Evolutionary conservation across 2,797 vertebrate genomes (phyloP), one percentile per base, ranked within the genome.

Genomic region (Bradypodion pumilum): DNA sequence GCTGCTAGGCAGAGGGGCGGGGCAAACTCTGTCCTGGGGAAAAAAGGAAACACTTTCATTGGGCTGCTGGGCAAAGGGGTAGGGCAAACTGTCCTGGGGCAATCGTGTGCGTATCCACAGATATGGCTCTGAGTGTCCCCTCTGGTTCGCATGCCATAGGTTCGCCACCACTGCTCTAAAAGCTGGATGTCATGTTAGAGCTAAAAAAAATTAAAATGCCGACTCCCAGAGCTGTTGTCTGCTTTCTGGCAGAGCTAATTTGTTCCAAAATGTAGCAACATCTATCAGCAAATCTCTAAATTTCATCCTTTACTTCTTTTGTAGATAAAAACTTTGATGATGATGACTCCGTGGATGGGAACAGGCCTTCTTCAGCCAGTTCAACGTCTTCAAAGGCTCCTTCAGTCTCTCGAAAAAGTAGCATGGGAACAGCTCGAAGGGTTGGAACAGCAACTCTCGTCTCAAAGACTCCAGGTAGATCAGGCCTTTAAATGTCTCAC

Each of bases 321-420:
- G 35, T 95, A 99, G 98, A 99, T 96, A 99, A 99, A 95, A 98
- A 98, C 94, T 99, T 99, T 95, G 98, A 99, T 80, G 98, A 99
- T 97, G 98, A 99, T 91, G 98, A 99, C 93, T 99, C 98, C 0
- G 96, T 99, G 95, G 98, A 99, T 80, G 98, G 98, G 90, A 98
- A 98, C 94, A 96, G 97, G 94, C 98, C 98, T 95, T 98, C 98
- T 91, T 99, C 98, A 86, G 98, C 98, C 83, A 97, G 96, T 89
- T 96, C 98, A 2, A 90, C 95, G 0, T 98, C 98, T 56, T 98
- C 98, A 89, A 99, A 98, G 94, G 97, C 96, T 1, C 96, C 97
- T 72, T 90, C 97, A 46, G 94, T 96, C 95, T 97, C 97, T 1
- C 97, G 97, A 78, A 97, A 96, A 94, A 94, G 96, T 59, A 94